phyloP scores from a whole-genome alignment of 2,113 vertebrate species.

The Chascanopsetta lugubris region DNA sequence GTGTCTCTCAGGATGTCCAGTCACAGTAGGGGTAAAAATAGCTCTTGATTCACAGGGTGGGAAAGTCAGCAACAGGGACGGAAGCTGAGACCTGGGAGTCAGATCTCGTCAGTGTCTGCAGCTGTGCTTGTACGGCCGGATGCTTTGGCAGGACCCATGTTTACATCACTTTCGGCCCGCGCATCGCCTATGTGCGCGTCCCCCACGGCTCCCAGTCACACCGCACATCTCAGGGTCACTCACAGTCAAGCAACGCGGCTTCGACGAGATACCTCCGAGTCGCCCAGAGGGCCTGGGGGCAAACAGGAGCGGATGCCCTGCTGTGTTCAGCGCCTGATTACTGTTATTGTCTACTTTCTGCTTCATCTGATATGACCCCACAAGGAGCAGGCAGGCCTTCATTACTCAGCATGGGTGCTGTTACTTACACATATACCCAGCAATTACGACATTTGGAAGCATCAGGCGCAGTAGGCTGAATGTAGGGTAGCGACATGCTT shows the following conservation, averaged over 20 bases:
- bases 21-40: constrained; percentile 80
- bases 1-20: constrained; percentile 71
- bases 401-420: constrained; percentile 61
- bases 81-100: constrained; percentile 79
- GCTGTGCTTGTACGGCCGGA: constrained; percentile 66
- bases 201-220: constrained; percentile 9
- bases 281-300: neutral
- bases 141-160: constrained; percentile 47
- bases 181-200: constrained; percentile 24
- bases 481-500: constrained; percentile 25
- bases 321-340: constrained; percentile 38
- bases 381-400: constrained; percentile 45
- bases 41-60: constrained; percentile 73
- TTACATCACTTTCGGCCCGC: constrained; percentile 36
- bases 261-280: constrained; percentile 11
- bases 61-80: constrained; percentile 78
- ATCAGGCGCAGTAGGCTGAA: constrained; percentile 46
- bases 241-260: constrained; percentile 27
- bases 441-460: constrained; percentile 62
- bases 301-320: constrained; percentile 37
- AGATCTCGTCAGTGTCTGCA: constrained; percentile 68
- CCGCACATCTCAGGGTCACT: constrained; percentile 38
- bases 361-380: constrained; percentile 37
- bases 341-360: constrained; percentile 65
- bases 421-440: constrained; percentile 37